These are phyloP conservation scores for Spondyliosoma cantharus DNA, from an alignment of 2,797 vertebrate genomes.

Conservation along the genomic window DNA sequence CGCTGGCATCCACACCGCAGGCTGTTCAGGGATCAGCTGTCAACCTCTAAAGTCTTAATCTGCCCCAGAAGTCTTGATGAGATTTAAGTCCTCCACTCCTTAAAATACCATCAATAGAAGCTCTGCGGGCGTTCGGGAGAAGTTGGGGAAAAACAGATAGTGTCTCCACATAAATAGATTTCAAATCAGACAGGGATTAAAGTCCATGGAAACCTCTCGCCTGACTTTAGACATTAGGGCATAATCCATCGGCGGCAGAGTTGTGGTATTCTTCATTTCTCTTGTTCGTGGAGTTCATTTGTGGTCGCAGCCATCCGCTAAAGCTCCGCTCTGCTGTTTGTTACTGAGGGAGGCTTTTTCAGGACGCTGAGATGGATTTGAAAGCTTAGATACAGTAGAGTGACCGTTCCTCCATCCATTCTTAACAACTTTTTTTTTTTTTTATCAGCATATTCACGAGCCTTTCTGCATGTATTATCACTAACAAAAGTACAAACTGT, in stretches of 20 bases:
- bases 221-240: constrained; percentile 43
- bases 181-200: constrained; percentile 61
- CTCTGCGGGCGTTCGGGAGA: constrained; percentile 32
- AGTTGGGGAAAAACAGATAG: constrained; percentile 11
- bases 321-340: constrained; percentile 31
- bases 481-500: not conserved
- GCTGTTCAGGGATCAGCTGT: constrained; percentile 63
- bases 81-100: constrained; percentile 62
- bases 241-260: constrained; percentile 42
- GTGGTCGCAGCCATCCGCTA: constrained; percentile 25
- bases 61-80: constrained; percentile 60
- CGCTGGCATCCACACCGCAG: constrained; percentile 17
- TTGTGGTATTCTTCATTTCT: constrained; percentile 30
- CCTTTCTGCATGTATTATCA: not conserved
- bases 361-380: constrained; percentile 25
- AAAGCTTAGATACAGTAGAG: constrained; percentile 29
- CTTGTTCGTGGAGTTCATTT: constrained; percentile 47
- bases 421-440: not conserved
- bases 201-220: constrained; percentile 51
- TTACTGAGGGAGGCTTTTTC: constrained; percentile 16
- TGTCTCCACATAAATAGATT: constrained; percentile 55
- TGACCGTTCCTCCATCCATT: not conserved
- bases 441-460: constrained; percentile 10
- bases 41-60: constrained; percentile 65
- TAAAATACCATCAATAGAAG: constrained; percentile 47